These are phyloP conservation scores for Pilophorus perplexus DNA, from an alignment of 2,888 invertebrate genomes.

Conservation along the genomic window DNA sequence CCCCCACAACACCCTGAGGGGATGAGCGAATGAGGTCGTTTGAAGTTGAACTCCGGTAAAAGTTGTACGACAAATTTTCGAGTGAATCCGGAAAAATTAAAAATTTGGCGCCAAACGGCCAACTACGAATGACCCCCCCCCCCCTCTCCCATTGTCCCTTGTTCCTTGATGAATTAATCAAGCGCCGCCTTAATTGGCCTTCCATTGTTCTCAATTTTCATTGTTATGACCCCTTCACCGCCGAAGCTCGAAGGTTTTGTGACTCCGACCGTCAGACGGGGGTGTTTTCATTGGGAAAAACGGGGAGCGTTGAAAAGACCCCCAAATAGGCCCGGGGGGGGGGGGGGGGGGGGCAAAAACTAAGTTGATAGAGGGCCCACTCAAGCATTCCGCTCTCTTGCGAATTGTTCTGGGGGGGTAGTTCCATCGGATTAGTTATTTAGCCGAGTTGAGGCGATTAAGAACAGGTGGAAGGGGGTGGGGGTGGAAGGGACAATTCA, in stretches of 20 bases:
- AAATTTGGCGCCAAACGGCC: too few species aligned
- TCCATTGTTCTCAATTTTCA: slow-evolving; percentile 21
- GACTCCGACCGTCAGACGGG: too few species aligned
- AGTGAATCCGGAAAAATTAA: too few species aligned
- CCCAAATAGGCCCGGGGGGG: not conserved
- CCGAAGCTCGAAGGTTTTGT: not conserved
- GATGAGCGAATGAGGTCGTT: too few species aligned
- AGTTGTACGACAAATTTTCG: too few species aligned
- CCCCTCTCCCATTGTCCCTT: too few species aligned
- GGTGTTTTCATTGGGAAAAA: too few species aligned
- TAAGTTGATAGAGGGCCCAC: not conserved
- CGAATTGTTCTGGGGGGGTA: not conserved
- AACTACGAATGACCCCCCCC: too few species aligned
- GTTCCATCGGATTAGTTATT: slow-evolving; percentile 19
- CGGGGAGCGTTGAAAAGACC: too few species aligned
- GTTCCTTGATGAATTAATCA: slow-evolving; percentile 21
- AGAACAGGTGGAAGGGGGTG: not conserved
- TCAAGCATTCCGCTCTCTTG: not conserved
- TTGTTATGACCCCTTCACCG: not conserved
- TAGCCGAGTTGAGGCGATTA: slow-evolving; percentile 1
- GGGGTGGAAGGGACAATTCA: slow-evolving; percentile 12
- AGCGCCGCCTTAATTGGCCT: slow-evolving; percentile 7
- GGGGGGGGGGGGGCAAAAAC: not conserved
- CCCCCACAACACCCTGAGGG: too few species aligned
- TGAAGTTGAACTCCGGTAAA: too few species aligned